Evolutionary conservation across 2,888 invertebrate genomes (phyloP).

Genomic region (Drosophila mimetica): DNA sequence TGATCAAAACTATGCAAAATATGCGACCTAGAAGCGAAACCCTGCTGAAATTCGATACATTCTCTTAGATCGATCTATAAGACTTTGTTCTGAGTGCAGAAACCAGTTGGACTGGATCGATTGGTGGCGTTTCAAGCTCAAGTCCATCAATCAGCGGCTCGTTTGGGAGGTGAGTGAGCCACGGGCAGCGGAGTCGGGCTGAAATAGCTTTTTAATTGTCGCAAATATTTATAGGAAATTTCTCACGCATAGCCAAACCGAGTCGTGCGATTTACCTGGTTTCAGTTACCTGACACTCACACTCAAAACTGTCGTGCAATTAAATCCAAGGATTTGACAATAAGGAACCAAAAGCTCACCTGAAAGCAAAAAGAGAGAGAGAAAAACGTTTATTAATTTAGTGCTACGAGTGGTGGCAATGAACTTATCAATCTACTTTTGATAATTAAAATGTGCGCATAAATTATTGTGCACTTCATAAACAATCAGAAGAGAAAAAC

Average conservation of each 20-base stretch:
- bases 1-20: slow-evolving; percentile 15
- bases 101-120: slow-evolving; percentile 54
- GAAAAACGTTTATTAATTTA: slow-evolving; percentile 20
- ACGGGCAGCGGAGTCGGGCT: slow-evolving; percentile 28
- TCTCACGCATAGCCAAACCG: slow-evolving; percentile 39
- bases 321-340: slow-evolving; percentile 39
- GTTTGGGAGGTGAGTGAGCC: slow-evolving; percentile 38
- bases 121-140: slow-evolving; percentile 49
- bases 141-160: slow-evolving; percentile 56
- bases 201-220: slow-evolving; percentile 51
- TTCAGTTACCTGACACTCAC: slow-evolving; percentile 4
- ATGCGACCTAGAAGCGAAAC: background rate
- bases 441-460: slow-evolving; percentile 47
- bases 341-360: slow-evolving; percentile 38
- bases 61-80: no score
- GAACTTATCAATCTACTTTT: slow-evolving; percentile 37
- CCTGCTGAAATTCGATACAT: background rate
- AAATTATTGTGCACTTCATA: slow-evolving; percentile 35
- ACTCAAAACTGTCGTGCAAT: slow-evolving; percentile 7
- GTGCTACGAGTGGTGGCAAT: slow-evolving; percentile 27
- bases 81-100: slow-evolving; percentile 29
- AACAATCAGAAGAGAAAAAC: slow-evolving; percentile 20
- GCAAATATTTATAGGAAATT: slow-evolving; percentile 48
- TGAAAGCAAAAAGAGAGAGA: slow-evolving; percentile 25
- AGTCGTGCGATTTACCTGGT: slow-evolving; percentile 33